Percentiles rank a stretch among this genome's conserved stretches.
Conservation (phyloP, 2,888 invertebrate genomes). For the Xanthorhoe spadicearia region DNA sequence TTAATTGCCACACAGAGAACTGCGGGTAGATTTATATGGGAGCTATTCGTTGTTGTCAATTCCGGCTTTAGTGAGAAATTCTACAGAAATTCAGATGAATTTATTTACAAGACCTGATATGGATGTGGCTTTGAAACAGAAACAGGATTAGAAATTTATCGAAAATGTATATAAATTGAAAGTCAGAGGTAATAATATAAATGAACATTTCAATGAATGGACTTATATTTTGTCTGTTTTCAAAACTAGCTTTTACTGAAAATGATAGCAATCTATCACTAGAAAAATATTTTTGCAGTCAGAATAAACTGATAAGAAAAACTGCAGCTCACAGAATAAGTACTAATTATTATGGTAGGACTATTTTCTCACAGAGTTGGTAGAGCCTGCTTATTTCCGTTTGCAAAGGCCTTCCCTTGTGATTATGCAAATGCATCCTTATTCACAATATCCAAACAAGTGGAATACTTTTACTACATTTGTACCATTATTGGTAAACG, state of each 20-base stretch:
- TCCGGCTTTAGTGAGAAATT: slow-evolving; percentile 6
- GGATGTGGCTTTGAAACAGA: too few relatives aligned
- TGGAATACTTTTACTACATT: slow-evolving; percentile 18
- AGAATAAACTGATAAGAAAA: too few relatives aligned
- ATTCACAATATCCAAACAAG: slow-evolving; percentile 11
- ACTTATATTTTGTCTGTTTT: too few relatives aligned
- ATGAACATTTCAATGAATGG: too few relatives aligned
- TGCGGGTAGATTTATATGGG: slow-evolving; percentile 35
- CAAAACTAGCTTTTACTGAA: too few relatives aligned
- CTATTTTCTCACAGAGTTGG: too few relatives aligned
- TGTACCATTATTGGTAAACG: slow-evolving; percentile 30
- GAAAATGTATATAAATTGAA: background rate
- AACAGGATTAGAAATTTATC: too few relatives aligned
- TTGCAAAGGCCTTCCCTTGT: background rate
- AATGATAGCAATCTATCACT: too few relatives aligned
- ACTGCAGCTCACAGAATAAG: too few relatives aligned
- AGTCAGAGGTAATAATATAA: too few relatives aligned
- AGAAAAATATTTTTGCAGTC: too few relatives aligned
- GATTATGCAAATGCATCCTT: slow-evolving; percentile 22
- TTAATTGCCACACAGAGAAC: slow-evolving; percentile 37
- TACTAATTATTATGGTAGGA: too few relatives aligned
- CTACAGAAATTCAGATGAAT: background rate
- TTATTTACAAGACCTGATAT: background rate
- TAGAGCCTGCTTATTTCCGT: background rate
- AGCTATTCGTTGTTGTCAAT: slow-evolving; percentile 31